Evolutionary conservation across 2,113 vertebrate genomes (phyloP), one percentile per base, ranked within the genome.

Genomic region (Anas platyrhynchos): DNA sequence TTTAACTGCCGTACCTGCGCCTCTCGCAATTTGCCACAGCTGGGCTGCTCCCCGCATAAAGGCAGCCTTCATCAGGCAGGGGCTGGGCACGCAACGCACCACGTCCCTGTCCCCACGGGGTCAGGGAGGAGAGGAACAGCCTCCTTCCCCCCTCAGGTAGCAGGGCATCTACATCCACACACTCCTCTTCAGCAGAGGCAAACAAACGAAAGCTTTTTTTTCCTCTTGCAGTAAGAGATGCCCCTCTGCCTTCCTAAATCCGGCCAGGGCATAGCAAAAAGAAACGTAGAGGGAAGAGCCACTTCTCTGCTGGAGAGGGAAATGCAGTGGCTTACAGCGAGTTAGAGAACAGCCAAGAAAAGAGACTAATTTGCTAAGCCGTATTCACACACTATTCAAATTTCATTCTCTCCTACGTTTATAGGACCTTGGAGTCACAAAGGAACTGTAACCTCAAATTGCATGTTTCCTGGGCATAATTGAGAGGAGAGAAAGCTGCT

Each of bases 1-100:
- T 84, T 41, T 65, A 73, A 79, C 82, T 94, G 71, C 86, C 61
- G 85, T 84, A 48, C 34, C 83, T 88, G 94, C 43, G 85, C 22
- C 83, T 89, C 68, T 41, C 26, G 17, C 25, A 27, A 66, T 43
- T 12, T 52, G 55, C 52, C 73, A 16, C 91, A 94, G 78, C 75
- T 75, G 84, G 86, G 83, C 86, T 80, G 91, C 67, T 91, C 34
- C 0, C 46, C 55, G 38, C 76, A 79, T 41, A 82, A 50, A 8
- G 38, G 27, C 29, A 38, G 26, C 12, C 13, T 44, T 36, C 55
- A 5, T 13, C 8, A 2, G 72, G 52, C 63, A 92, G 46, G 7
- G 48, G 34, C 9, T 7, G 5, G 0, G 16, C 72, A 69, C 62
- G n/a, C 4, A 66, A 31, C 75, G 9, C 1, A 2, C 63, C 72